Evolutionary conservation across 2,888 invertebrate genomes (phyloP).

Genomic region (Phaedon cochleariae): DNA sequence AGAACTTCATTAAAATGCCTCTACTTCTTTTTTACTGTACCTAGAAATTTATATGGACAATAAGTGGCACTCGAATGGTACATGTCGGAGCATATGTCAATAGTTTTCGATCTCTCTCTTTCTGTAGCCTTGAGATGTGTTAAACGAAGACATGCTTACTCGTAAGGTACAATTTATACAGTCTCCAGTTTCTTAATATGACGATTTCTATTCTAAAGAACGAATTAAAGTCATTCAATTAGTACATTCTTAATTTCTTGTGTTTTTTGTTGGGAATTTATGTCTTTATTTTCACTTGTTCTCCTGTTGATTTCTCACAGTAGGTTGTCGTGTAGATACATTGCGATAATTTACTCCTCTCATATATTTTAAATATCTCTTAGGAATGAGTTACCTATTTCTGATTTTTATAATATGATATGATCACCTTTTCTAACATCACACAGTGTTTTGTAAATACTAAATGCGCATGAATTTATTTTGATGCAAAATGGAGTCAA

Average conservation of each 20-base stretch:
- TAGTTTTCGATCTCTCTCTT: slow-evolving; percentile 35
- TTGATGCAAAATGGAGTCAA: too few species aligned
- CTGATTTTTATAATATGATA: too few species aligned
- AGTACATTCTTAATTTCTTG: slow-evolving; percentile 58
- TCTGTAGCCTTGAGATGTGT: slow-evolving; percentile 23
- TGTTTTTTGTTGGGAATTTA: slow-evolving; percentile 49
- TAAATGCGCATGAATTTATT: too few species aligned
- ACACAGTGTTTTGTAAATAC: too few species aligned
- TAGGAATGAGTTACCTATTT: too few species aligned
- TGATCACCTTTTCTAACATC: too few species aligned
- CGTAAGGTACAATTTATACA: slow-evolving; percentile 49
- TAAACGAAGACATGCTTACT: slow-evolving; percentile 37
- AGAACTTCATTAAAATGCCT: slow-evolving; percentile 51
- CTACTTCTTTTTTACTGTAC: slow-evolving; percentile 45
- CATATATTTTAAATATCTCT: too few species aligned
- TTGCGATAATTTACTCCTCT: background rate
- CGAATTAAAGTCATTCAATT: slow-evolving; percentile 58
- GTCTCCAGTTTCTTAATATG: slow-evolving; percentile 54
- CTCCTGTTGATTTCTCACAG: slow-evolving; percentile 23
- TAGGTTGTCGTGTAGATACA: background rate
- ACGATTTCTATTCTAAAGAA: slow-evolving; percentile 57
- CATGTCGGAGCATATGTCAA: slow-evolving; percentile 46
- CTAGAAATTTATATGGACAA: slow-evolving; percentile 53
- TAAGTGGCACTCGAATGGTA: slow-evolving; percentile 49
- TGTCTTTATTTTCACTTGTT: slow-evolving; percentile 52